These are phyloP conservation scores for Dasypolia templi DNA, from an alignment of 2,888 invertebrate species.

Conservation along the genomic window DNA sequence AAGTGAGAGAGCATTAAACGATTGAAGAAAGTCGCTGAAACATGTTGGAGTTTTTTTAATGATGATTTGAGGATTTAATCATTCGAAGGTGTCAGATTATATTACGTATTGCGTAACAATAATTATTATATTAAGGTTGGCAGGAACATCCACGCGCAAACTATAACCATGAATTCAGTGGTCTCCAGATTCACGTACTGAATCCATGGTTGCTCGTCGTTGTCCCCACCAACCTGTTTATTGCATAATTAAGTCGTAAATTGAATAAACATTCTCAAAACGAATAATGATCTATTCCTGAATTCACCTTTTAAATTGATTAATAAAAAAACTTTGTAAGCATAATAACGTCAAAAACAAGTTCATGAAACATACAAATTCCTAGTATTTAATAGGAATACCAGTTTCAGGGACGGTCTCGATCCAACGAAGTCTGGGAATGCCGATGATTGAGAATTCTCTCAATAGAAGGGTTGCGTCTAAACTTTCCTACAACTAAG, in stretches of 20 bases:
- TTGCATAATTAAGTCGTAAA: neutral
- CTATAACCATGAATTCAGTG: no score
- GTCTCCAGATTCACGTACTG: no score
- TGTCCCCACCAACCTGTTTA: no score
- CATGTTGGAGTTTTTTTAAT: neutral
- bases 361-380: slow-evolving; percentile 8
- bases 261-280: neutral
- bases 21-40: neutral
- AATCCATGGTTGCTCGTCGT: no score
- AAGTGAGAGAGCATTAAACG: no score
- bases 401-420: slow-evolving; percentile 24
- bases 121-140: no score
- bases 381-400: slow-evolving; percentile 26
- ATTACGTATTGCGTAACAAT: neutral
- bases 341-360: neutral
- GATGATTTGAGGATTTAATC: neutral
- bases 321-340: neutral
- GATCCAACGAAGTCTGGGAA: slow-evolving; percentile 17
- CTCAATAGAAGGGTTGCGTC: neutral
- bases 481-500: slow-evolving; percentile 24
- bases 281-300: neutral
- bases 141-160: no score
- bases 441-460: slow-evolving; percentile 27
- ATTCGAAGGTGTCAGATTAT: neutral
- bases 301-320: neutral